These are phyloP conservation scores for Champsocephalus gunnari DNA, from an alignment of 2,797 vertebrate genomes.

Conservation along the genomic window DNA sequence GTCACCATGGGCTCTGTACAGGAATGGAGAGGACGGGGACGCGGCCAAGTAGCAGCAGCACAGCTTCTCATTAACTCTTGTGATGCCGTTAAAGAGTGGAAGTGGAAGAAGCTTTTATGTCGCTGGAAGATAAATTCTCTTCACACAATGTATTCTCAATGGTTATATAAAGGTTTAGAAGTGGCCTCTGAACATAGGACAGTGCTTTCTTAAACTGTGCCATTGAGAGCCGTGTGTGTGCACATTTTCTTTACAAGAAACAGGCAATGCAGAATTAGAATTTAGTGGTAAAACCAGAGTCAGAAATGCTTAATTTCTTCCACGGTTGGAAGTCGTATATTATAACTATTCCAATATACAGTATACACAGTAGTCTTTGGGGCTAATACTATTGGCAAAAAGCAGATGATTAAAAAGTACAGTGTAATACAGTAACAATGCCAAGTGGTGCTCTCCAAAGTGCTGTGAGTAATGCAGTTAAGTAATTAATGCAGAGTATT, in stretches of 20 bases:
- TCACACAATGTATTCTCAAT: conserved; percentile 8
- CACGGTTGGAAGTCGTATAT: no score
- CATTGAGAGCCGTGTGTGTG: neutral
- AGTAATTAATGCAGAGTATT: no score
- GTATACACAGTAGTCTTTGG: no score
- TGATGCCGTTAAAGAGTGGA: conserved; percentile 23
- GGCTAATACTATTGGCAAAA: no score
- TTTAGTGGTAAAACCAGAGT: neutral
- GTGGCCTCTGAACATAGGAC: neutral
- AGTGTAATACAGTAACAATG: no score
- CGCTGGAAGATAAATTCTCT: conserved; percentile 2
- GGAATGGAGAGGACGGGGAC: conserved; percentile 68
- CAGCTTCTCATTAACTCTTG: conserved; percentile 57
- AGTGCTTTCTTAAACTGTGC: neutral
- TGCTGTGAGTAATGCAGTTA: no score
- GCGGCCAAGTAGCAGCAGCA: conserved; percentile 58
- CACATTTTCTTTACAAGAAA: neutral
- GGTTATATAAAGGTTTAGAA: conserved; percentile 11
- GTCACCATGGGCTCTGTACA: conserved; percentile 77
- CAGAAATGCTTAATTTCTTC: no score
- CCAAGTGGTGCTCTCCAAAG: no score
- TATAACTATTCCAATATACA: no score
- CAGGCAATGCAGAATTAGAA: neutral
- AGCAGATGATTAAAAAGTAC: no score
- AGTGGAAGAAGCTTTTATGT: conserved; percentile 33